A percentile compares a stretch with the other conserved stretches of the same genome.
These are phyloP conservation scores for Acronicta leporina DNA, from an alignment of 2,888 invertebrate species.

Conservation along the genomic window DNA sequence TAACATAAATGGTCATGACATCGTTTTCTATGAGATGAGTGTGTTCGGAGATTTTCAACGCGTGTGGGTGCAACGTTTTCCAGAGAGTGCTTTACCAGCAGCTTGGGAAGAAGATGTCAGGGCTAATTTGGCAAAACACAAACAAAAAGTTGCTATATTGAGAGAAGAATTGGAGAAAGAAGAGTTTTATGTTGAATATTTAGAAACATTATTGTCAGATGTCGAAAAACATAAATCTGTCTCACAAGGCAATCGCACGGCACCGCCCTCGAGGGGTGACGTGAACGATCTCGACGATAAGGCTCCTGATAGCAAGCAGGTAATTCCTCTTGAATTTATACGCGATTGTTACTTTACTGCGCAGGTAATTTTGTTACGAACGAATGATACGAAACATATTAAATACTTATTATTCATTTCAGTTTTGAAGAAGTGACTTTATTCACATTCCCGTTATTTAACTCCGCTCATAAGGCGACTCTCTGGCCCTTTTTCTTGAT, in stretches of 20 bases:
- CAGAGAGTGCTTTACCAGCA: conserved; percentile 96
- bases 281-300: conserved; percentile 82
- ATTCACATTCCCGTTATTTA: too few relatives aligned
- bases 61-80: conserved; percentile 97
- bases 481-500: too few relatives aligned
- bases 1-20: conserved; percentile 87
- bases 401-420: too few relatives aligned
- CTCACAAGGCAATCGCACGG: conserved; percentile 82
- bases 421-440: too few relatives aligned
- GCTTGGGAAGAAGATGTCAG: conserved; percentile 98
- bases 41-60: conserved; percentile 97
- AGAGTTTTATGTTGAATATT: conserved; percentile 96
- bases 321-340: conserved; percentile 58
- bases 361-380: not conserved
- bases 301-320: conserved; percentile 84
- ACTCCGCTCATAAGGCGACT: too few relatives aligned
- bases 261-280: conserved; percentile 85
- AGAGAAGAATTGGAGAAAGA: conserved; percentile 96
- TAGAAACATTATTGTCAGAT: conserved; percentile 95
- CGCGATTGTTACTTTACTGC: not conserved
- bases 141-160: conserved; percentile 94
- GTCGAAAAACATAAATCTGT: conserved; percentile 94
- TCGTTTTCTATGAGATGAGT: conserved; percentile 92
- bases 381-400: too few relatives aligned
- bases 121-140: conserved; percentile 96